These are phyloP conservation scores for Argyresthia albistria DNA, from an alignment of 2,888 invertebrate species.

Conservation along the genomic window DNA sequence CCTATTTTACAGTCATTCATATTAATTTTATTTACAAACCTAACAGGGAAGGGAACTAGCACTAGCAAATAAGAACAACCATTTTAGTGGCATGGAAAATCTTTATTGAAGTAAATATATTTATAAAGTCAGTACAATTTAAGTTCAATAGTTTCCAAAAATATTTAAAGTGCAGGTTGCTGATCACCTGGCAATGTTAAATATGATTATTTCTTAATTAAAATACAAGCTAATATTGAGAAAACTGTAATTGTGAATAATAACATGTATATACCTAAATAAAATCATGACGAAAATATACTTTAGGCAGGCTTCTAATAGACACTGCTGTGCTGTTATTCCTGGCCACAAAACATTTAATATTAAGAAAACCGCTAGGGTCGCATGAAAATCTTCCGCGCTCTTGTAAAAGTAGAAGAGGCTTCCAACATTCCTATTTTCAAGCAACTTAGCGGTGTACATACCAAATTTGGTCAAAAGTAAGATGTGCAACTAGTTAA, in stretches of 20 bases:
- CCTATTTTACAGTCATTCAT: not conserved
- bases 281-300: slow-evolving; percentile 74
- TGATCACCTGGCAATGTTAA: slow-evolving; percentile 74
- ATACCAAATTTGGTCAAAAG: slow-evolving; percentile 53
- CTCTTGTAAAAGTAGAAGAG: slow-evolving; percentile 26
- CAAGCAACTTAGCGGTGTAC: slow-evolving; percentile 49
- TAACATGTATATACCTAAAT: slow-evolving; percentile 72
- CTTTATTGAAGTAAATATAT: slow-evolving; percentile 75
- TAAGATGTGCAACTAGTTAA: slow-evolving; percentile 64
- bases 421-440: slow-evolving; percentile 45
- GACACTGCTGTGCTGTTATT: slow-evolving; percentile 64
- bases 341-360: slow-evolving; percentile 69
- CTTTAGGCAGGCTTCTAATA: slow-evolving; percentile 70
- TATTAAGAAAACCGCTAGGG: slow-evolving; percentile 44
- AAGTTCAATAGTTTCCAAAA: slow-evolving; percentile 75
- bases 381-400: slow-evolving; percentile 48
- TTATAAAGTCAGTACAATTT: slow-evolving; percentile 75
- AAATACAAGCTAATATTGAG: slow-evolving; percentile 75
- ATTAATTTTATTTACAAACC: too few species aligned
- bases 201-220: slow-evolving; percentile 75
- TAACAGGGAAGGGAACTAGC: not conserved
- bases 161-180: slow-evolving; percentile 74
- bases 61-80: not conserved
- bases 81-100: slow-evolving; percentile 70
- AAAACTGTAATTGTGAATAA: slow-evolving; percentile 73